Conservation (phyloP, 1,140 invertebrate species). For the Drosophila baimaii region DNA sequence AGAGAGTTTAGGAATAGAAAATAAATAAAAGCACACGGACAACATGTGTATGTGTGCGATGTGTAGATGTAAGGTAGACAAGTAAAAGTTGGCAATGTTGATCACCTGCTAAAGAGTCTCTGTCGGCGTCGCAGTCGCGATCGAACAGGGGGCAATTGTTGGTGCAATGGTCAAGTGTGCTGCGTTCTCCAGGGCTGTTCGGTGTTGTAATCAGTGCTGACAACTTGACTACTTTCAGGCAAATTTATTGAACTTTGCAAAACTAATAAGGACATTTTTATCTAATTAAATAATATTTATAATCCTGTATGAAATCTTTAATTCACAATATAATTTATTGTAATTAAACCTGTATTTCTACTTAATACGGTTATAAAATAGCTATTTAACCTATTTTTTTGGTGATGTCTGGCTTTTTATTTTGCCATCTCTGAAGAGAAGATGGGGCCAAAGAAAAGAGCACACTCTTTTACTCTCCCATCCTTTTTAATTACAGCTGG, state of each 20-base stretch:
- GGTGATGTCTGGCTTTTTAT: background rate
- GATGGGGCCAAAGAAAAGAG: background rate
- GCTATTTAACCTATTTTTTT: background rate
- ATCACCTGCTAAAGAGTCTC: slow-evolving; percentile 19
- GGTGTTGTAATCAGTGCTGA: background rate
- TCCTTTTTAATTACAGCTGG: slow-evolving; percentile 25
- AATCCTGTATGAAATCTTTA: too few species aligned
- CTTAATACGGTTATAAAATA: too few species aligned
- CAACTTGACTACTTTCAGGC: background rate
- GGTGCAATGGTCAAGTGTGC: slow-evolving; percentile 25
- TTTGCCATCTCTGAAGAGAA: background rate
- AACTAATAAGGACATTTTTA: too few species aligned
- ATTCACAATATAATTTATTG: too few species aligned
- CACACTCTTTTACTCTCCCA: background rate
- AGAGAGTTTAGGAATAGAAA: slow-evolving; percentile 37
- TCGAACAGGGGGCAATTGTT: background rate
- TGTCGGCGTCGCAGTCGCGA: background rate
- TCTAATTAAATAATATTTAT: too few species aligned
- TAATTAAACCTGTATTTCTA: too few species aligned
- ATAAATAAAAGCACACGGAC: slow-evolving; percentile 34
- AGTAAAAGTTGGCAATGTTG: slow-evolving; percentile 29
- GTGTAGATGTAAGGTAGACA: slow-evolving; percentile 7
- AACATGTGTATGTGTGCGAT: background rate
- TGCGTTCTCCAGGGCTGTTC: slow-evolving; percentile 8
- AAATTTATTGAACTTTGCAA: too few species aligned